phyloP scores from a whole-genome alignment of 92 coral and sea anemone species.

The Palythoa grandis region DNA sequence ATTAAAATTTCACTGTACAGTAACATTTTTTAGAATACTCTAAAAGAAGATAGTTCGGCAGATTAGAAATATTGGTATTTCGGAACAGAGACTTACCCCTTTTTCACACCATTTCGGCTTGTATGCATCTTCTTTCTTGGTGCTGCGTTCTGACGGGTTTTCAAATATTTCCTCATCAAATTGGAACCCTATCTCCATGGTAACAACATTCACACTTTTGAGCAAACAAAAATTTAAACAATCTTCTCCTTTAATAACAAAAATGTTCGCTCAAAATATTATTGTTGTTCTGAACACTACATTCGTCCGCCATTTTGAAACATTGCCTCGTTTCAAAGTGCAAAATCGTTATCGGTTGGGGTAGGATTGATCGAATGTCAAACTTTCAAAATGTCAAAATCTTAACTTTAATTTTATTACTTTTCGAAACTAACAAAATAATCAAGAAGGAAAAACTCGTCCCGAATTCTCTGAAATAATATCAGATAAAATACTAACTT shows the following conservation, averaged over 20 bases:
- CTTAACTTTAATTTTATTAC: no score
- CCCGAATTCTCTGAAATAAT: no score
- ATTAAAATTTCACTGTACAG: no score
- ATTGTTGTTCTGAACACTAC: not conserved
- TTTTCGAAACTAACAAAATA: not conserved
- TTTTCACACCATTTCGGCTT: constrained; percentile 61
- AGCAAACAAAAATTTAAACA: not conserved
- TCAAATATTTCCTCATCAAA: constrained; percentile 82
- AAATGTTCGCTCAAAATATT: not conserved
- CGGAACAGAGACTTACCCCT: constrained; percentile 35
- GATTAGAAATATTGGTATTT: no score
- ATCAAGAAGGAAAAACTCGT: not conserved
- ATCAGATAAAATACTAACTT: not conserved
- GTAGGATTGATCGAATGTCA: not conserved
- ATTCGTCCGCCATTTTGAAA: constrained; percentile 63
- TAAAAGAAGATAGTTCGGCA: no score
- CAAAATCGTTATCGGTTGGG: not conserved
- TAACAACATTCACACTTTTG: not conserved
- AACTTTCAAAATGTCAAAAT: not conserved
- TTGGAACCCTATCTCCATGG: constrained; percentile 63
- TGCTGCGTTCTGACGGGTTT: constrained; percentile 24
- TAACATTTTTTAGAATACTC: no score
- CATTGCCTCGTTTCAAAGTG: constrained; percentile 51
- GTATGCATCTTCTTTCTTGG: constrained; percentile 39
- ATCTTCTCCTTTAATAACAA: not conserved